Percentiles rank a stretch among this genome's conserved stretches.
phyloP scores from a whole-genome alignment of 2,113 vertebrate species.

The Aepyceros melampus region DNA sequence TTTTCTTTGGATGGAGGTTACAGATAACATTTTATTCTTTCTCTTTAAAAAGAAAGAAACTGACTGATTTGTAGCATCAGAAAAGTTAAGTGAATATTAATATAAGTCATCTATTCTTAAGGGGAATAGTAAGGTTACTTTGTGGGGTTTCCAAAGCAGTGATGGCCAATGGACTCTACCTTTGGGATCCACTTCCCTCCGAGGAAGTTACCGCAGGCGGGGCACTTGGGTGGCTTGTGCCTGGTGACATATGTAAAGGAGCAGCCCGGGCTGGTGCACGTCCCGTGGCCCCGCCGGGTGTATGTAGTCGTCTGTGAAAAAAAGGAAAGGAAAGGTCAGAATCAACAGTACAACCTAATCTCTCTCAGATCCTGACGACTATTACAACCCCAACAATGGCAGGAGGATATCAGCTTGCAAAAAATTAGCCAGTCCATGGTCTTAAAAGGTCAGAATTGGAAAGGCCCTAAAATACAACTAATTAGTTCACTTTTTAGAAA shows the following conservation, averaged over 20 bases:
- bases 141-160: not conserved
- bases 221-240: slow-evolving; percentile 95
- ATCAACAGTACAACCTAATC: not conserved
- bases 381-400: not conserved
- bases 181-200: slow-evolving; percentile 95
- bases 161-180: slow-evolving; percentile 73
- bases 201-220: slow-evolving; percentile 90
- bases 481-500: not conserved
- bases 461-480: not conserved
- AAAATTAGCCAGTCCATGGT: not conserved
- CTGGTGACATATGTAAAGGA: slow-evolving; percentile 95
- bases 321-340: not conserved
- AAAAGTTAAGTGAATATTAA: not conserved
- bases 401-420: not conserved
- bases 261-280: slow-evolving; percentile 92
- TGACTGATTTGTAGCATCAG: not conserved
- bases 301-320: slow-evolving; percentile 90
- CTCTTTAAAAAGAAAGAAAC: not conserved
- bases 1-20: slow-evolving; percentile 7
- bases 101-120: not conserved
- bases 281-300: slow-evolving; percentile 93
- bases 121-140: not conserved
- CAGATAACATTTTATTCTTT: not conserved
- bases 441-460: not conserved
- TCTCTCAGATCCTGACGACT: not conserved